These are phyloP conservation scores for Macrotus californicus DNA, from an alignment of 2,113 vertebrate genomes.

Conservation along the genomic window DNA sequence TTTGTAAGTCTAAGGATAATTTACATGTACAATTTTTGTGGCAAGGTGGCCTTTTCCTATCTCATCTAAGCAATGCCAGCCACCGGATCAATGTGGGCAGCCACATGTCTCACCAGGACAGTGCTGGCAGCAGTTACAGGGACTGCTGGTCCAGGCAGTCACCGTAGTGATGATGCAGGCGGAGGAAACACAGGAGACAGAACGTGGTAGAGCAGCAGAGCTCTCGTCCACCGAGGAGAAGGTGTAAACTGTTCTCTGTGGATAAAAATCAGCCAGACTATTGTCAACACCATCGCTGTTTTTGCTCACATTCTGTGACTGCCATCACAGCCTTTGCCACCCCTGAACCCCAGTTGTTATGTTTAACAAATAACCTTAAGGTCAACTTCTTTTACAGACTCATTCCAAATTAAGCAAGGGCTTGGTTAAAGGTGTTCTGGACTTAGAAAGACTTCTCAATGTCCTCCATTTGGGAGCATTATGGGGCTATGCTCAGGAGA, in stretches of 20 bases:
- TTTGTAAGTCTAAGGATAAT: neutral
- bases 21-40: neutral
- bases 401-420: neutral
- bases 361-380: neutral
- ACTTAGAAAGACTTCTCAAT: neutral
- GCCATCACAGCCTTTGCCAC: neutral
- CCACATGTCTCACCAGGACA: neutral
- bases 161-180: too few relatives aligned
- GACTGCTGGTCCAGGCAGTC: fast-evolving
- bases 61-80: neutral
- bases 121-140: neutral
- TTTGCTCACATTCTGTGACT: neutral
- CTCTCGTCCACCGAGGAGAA: neutral
- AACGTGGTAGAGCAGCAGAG: neutral
- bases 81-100: neutral
- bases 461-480: neutral
- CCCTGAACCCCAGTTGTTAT: neutral
- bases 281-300: neutral
- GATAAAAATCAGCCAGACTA: neutral
- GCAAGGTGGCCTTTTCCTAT: neutral
- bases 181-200: neutral
- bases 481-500: neutral
- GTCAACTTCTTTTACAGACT: neutral
- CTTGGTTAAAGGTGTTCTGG: neutral
- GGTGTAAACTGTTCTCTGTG: neutral